These are phyloP conservation scores for Harpalus rufipes DNA, from an alignment of 2,888 invertebrate genomes.

Conservation along the genomic window DNA sequence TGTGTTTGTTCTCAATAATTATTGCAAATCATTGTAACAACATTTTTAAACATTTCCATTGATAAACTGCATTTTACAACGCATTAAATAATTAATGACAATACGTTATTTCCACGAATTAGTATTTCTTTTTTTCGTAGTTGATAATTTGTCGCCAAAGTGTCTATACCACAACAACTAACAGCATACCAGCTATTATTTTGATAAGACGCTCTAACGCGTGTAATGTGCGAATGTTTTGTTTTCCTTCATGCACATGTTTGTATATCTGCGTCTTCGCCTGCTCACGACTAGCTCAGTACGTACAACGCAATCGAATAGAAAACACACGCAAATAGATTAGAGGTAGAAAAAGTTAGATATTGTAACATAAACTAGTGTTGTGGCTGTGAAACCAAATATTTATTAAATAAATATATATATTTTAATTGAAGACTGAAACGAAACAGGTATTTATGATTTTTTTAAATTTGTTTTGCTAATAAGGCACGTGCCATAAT, in stretches of 20 bases:
- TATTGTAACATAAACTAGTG: slow-evolving; percentile 32
- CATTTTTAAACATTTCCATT: neutral
- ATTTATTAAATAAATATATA: slow-evolving; percentile 12
- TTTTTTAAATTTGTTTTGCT: too few species aligned
- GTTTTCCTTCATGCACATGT: slow-evolving; percentile 29
- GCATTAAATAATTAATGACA: neutral
- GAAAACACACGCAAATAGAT: slow-evolving; percentile 50
- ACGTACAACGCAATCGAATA: slow-evolving; percentile 50
- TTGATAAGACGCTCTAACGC: slow-evolving; percentile 1
- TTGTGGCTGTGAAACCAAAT: slow-evolving; percentile 50
- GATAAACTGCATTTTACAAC: neutral
- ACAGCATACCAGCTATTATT: neutral
- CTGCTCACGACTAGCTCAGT: slow-evolving; percentile 38
- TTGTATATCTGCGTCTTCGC: slow-evolving; percentile 41
- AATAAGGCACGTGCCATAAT: too few species aligned
- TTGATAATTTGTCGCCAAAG: neutral
- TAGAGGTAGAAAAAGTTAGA: slow-evolving; percentile 8
- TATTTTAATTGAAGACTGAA: slow-evolving; percentile 47
- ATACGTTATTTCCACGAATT: neutral
- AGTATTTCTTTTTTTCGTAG: neutral
- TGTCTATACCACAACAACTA: neutral
- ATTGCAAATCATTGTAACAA: too few species aligned
- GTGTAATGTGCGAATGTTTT: slow-evolving; percentile 43
- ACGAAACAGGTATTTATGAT: too few species aligned
- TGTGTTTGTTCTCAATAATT: too few species aligned